Conservation (phyloP, 2,113 vertebrate genomes). For the Corythornis cristatus region DNA sequence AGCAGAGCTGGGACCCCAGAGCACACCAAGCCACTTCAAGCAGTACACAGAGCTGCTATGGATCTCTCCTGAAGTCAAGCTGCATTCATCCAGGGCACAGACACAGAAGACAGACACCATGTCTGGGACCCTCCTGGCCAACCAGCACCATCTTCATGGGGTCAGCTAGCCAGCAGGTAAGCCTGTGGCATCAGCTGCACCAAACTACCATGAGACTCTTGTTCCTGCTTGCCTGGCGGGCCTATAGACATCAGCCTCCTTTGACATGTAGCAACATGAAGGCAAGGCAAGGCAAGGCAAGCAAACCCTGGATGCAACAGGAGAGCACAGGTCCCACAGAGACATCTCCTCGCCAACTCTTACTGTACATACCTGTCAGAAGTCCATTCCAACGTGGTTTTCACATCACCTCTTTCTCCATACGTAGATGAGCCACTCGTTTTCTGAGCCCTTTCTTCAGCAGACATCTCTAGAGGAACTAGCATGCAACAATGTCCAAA, state of each 20-base stretch:
- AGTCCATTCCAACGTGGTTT: neutral
- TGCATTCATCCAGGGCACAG: neutral
- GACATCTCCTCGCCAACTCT: neutral
- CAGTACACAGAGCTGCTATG: neutral
- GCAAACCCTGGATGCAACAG: neutral
- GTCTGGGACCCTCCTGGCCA: neutral
- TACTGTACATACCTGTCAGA: rapidly evolving
- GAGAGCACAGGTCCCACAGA: neutral
- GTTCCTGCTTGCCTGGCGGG: neutral
- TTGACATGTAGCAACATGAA: neutral
- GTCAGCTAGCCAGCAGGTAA: neutral
- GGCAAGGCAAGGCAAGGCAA: neutral
- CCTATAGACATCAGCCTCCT: neutral
- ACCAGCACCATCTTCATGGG: neutral
- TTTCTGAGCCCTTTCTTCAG: neutral
- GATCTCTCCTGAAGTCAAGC: neutral
- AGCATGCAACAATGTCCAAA: neutral
- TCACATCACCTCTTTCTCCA: neutral
- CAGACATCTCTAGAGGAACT: neutral
- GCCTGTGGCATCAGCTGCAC: neutral
- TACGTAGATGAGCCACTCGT: neutral
- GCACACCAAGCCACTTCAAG: neutral
- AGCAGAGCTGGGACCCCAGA: neutral
- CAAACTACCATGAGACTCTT: neutral
- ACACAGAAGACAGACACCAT: neutral